Percentiles rank a stretch among this genome's conserved stretches.
phyloP scores from a whole-genome alignment of 2,888 invertebrate species.

The Troilus luridus region DNA sequence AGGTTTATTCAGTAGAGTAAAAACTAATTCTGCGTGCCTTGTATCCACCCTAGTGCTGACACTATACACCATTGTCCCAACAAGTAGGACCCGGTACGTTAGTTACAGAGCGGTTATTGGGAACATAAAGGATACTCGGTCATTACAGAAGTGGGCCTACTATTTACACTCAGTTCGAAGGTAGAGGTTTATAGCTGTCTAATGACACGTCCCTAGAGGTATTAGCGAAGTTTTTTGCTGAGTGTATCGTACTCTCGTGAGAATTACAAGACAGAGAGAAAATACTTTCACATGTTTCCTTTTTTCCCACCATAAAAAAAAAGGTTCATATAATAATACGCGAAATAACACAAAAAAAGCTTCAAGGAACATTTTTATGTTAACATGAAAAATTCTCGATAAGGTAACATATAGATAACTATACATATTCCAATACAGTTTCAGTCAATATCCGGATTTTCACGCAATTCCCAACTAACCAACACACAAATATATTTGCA shows the following conservation, averaged over 20 bases:
- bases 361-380: too few relatives aligned
- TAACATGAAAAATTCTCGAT: too few relatives aligned
- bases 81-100: background rate
- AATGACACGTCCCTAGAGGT: background rate
- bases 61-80: background rate
- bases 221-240: background rate
- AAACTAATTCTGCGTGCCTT: too few relatives aligned
- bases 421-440: too few relatives aligned
- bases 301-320: background rate
- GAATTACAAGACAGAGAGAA: background rate
- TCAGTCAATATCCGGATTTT: too few relatives aligned
- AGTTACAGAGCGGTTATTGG: background rate
- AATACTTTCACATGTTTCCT: background rate
- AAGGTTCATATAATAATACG: too few relatives aligned
- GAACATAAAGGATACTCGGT: background rate
- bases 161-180: slow-evolving; percentile 5
- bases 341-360: too few relatives aligned
- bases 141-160: background rate
- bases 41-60: background rate
- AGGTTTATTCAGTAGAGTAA: too few relatives aligned
- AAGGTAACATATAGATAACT: too few relatives aligned
- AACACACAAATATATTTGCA: too few relatives aligned
- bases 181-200: background rate
- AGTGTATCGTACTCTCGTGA: background rate
- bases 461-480: too few relatives aligned